Evolutionary conservation across 2,797 vertebrate species (phyloP), one percentile per base, ranked within the genome.

Genomic region (Threskiornis aethiopicus): DNA sequence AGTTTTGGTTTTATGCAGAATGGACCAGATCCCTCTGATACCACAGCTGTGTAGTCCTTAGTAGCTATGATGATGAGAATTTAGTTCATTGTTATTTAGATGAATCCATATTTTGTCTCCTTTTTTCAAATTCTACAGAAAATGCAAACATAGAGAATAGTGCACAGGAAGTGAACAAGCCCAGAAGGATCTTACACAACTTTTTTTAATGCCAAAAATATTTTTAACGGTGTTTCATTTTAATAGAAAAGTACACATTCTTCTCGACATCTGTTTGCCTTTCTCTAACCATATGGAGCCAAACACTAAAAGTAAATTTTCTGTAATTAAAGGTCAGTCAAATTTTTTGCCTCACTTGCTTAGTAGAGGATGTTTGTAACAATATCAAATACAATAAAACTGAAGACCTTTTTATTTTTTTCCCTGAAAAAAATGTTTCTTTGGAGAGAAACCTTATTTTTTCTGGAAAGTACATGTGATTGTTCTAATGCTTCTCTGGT

Each of bases 401-500:
- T 93, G 33, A 87, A 85, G 17, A 76, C 18, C 5, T 81, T 41
- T 64, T 70, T 28, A 21, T 31, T 62, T 62, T 71, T 59, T 70
- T 11, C 17, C 28, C 28, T 31, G 44, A 33, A 84, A n/a, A 28
- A 85, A 67, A 86, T 13, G 29, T 58, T 52, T 76, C 41, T 91
- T 64, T 67, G 52, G 75, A 79, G 73, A 92, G 31, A 57, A 86
- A 69, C 10, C 17, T 65, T 47, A 37, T 70, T 89, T 94, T 93
- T 91, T 94, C 83, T 93, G 78, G 87, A 62, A 89, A 85, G 64
- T 90, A 46, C 65, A 3, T 75, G 42, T 39, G n/a, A 47, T 89
- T 93, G 87, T 95, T 96, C 94, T 71, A 84, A 46, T 85, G 69
- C n/a, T 92, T 54, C 80, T 79, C 67, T 94, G 76, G 80, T 51